Base-by-base conservation (phyloP, 2,888 invertebrate genomes). In the Rotaria macrura region DNA sequence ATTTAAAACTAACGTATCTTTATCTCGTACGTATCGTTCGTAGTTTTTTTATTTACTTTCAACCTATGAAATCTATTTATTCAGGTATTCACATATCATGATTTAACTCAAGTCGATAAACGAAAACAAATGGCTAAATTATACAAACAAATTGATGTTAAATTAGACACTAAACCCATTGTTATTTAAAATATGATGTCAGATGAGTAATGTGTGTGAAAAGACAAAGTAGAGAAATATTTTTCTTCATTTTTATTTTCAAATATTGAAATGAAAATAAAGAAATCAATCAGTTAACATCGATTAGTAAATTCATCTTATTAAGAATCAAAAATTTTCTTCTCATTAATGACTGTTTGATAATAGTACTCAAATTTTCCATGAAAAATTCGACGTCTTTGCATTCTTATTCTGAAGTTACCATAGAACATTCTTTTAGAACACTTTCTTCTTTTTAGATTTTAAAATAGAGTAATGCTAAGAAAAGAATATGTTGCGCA, bases 1-100 rank as follows among this genome's bases (percentile, higher is more conserved):
- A 79, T 43, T 79, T 79, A 79, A 79, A 79, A 79, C 43, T 79
- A 43, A 79, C 79, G 0, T 79, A 43, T 79, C 43, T 79, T n/a
- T 79, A 79, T 25, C n/a, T 79, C 9, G 79, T 79, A 79, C 43
- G 20, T 20, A 20, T 34, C 20, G 14, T n/a, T n/a, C n/a, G n/a
- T n/a, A n/a, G n/a, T n/a, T n/a, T n/a, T n/a, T n/a, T n/a, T n/a
- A n/a, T n/a, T n/a, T n/a, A n/a, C n/a, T n/a, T n/a, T n/a, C n/a
- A n/a, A n/a, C n/a, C n/a, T n/a, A n/a, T n/a, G n/a, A n/a, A n/a
- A n/a, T n/a, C n/a, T n/a, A n/a, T 25, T 74, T 38, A 23, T 38
- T 40, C 40, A 74, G 74, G 25, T 74, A 17, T 74, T 74, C 40
- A 74, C 74, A 23, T 74, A 74, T 40, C 34, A 74, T 74, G 74